These are phyloP conservation scores for Cetoscarus ocellatus DNA, from an alignment of 2,797 vertebrate species.

Conservation along the genomic window DNA sequence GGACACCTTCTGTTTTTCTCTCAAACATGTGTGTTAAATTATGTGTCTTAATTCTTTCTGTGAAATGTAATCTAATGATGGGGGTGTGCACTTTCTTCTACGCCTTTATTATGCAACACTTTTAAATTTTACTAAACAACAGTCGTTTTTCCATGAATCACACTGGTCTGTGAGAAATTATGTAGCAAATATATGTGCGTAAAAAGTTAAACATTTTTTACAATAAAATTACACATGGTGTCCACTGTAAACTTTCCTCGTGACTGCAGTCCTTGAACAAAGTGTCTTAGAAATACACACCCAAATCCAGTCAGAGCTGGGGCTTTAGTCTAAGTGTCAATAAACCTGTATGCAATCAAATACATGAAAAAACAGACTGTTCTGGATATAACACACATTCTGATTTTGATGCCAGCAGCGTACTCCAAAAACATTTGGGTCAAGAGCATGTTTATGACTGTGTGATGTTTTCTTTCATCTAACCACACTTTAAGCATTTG, in stretches of 20 bases:
- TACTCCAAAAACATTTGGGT: no score
- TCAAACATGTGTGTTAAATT: conserved; percentile 64
- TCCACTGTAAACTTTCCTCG: conserved; percentile 13
- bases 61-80: conserved; percentile 45
- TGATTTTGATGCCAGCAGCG: no score
- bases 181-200: not conserved
- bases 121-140: conserved; percentile 18
- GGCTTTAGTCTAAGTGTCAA: no score
- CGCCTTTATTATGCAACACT: conserved; percentile 17
- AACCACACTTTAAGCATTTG: no score
- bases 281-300: conserved; percentile 8
- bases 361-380: no score
- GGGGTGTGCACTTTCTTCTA: conserved; percentile 26
- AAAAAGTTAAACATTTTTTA: conserved; percentile 28
- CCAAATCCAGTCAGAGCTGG: not conserved
- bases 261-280: conserved; percentile 10
- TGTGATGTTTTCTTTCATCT: no score
- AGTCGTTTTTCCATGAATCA: conserved; percentile 16
- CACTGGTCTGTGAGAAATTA: conserved; percentile 26
- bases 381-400: no score
- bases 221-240: conserved; percentile 36
- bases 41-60: conserved; percentile 53
- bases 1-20: conserved; percentile 45
- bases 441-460: no score
- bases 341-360: no score